Percentiles rank a stretch among this genome's conserved stretches.
These are phyloP conservation scores for Pinctada fucata DNA, from an alignment of 2,888 invertebrate genomes.

Conservation along the genomic window DNA sequence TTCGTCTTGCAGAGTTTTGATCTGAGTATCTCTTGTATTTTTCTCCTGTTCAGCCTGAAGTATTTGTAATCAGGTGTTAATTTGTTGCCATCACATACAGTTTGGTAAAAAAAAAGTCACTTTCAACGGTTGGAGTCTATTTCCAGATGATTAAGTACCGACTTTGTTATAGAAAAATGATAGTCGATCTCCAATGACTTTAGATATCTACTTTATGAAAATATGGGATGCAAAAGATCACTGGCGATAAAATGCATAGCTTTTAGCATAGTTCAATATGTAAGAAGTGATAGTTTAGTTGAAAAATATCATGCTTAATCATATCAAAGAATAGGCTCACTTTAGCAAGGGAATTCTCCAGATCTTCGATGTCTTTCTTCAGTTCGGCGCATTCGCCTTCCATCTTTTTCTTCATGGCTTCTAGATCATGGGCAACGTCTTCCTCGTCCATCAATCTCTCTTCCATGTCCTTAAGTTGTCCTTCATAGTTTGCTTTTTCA, in stretches of 20 bases:
- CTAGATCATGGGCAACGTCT: constrained; percentile 95
- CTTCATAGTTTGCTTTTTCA: constrained; percentile 97
- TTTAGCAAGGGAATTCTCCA: constrained; percentile 87
- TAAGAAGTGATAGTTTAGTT: too few relatives aligned
- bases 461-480: constrained; percentile 95
- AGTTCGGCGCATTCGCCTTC: constrained; percentile 95
- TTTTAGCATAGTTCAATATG: too few relatives aligned
- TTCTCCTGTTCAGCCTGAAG: constrained; percentile 90
- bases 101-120: too few relatives aligned
- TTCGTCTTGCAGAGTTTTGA: constrained; percentile 88
- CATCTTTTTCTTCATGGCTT: constrained; percentile 97
- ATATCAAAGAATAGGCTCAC: neutral
- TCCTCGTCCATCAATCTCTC: constrained; percentile 98
- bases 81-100: neutral
- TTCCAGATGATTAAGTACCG: too few relatives aligned
- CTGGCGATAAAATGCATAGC: too few relatives aligned
- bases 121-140: too few relatives aligned
- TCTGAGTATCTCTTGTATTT: constrained; percentile 98
- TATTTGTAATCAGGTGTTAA: neutral
- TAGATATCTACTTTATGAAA: too few relatives aligned
- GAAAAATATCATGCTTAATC: too few relatives aligned
- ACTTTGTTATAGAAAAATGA: too few relatives aligned
- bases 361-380: constrained; percentile 98
- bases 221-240: too few relatives aligned
- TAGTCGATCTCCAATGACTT: too few relatives aligned